These are phyloP conservation scores for Rana temporaria DNA, from an alignment of 2,113 vertebrate species.

Conservation along the genomic window DNA sequence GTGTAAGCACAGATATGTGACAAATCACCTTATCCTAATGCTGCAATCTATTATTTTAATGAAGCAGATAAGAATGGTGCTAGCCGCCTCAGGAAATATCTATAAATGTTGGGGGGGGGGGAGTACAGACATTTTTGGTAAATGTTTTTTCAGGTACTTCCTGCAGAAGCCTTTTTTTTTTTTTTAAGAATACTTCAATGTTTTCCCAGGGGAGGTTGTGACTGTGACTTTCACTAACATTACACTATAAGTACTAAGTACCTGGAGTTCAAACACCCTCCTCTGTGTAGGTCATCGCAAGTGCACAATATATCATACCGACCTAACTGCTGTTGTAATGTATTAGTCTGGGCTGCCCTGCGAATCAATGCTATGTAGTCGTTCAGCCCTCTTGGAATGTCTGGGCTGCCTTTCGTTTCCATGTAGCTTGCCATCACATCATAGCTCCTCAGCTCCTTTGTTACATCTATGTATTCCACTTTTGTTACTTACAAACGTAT, in stretches of 20 bases:
- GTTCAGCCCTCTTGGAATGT: constrained; percentile 29
- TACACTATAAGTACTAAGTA: not conserved
- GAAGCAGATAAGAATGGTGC: constrained; percentile 50
- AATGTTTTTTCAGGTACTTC: constrained; percentile 70
- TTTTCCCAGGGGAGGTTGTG: not conserved
- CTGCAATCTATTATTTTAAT: constrained; percentile 58
- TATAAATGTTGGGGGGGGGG: constrained; percentile 51
- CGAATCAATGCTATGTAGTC: no score
- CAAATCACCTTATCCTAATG: constrained; percentile 56
- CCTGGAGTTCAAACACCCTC: not conserved
- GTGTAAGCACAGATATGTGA: constrained; percentile 55
- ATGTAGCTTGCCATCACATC: not conserved
- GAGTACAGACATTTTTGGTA: constrained; percentile 59
- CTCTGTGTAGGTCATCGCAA: not conserved
- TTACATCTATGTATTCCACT: constrained; percentile 16
- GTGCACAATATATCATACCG: constrained; percentile 1
- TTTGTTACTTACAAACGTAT: constrained; percentile 24
- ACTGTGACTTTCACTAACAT: constrained; percentile 18
- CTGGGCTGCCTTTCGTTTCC: constrained; percentile 17
- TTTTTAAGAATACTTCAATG: not conserved
- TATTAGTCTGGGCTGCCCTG: constrained; percentile 5
- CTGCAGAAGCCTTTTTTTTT: constrained; percentile 57
- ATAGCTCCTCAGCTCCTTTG: constrained; percentile 30
- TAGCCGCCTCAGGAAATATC: constrained; percentile 62
- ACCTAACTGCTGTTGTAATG: not conserved